phyloP scores from a whole-genome alignment of 2,113 vertebrate genomes.

The Channa argus region DNA sequence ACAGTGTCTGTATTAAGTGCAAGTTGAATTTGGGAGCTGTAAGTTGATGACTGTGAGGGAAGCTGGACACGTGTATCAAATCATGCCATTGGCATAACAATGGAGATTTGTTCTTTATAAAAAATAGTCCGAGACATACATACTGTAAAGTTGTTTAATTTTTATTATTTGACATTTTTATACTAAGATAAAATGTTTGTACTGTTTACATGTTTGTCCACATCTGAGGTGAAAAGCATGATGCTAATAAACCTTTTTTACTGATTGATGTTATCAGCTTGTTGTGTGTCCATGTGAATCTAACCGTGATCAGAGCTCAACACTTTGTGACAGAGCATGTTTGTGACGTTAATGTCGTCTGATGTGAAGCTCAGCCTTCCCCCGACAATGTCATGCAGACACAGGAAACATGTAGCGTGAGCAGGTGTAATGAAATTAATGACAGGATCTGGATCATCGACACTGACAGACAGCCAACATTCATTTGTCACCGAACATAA shows the following conservation, averaged over 20 bases:
- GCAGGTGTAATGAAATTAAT: conserved; percentile 3
- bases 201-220: too few species aligned
- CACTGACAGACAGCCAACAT: conserved; percentile 18
- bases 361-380: conserved; percentile 23
- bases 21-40: too few species aligned
- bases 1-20: too few species aligned
- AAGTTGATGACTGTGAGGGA: too few species aligned
- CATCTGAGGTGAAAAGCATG: too few species aligned
- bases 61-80: too few species aligned
- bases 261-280: conserved; percentile 8
- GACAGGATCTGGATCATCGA: neutral
- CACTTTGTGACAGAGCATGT: neutral
- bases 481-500: neutral
- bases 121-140: too few species aligned
- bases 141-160: too few species aligned
- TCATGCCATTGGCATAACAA: too few species aligned
- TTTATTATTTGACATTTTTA: too few species aligned
- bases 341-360: conserved; percentile 15
- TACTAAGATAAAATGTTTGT: too few species aligned
- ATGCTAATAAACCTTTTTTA: conserved; percentile 41
- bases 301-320: neutral
- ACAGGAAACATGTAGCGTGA: neutral
- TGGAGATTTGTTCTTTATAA: too few species aligned
- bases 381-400: conserved; percentile 24
- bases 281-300: neutral